Percentiles rank a stretch among this genome's conserved stretches.
Evolutionary conservation across 2,797 vertebrate genomes (phyloP).

Genomic region (Brotogeris chrysoptera): DNA sequence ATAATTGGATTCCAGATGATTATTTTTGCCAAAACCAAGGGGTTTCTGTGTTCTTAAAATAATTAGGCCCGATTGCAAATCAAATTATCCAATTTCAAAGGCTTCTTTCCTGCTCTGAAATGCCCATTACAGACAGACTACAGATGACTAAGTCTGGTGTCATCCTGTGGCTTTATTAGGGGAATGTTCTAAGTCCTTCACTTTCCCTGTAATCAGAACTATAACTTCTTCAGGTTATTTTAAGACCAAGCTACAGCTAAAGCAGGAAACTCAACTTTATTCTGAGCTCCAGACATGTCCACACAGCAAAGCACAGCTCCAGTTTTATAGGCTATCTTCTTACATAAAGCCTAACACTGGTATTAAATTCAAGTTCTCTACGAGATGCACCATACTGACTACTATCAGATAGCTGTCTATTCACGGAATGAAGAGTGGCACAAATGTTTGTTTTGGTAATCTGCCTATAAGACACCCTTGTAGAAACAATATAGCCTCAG

Average conservation of each 20-base stretch:
- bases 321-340: constrained; percentile 83
- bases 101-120: constrained; percentile 72
- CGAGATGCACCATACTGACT: constrained; percentile 34
- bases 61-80: constrained; percentile 76
- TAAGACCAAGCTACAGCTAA: constrained; percentile 91
- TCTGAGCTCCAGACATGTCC: constrained; percentile 90
- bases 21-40: constrained; percentile 74
- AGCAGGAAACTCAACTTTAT: constrained; percentile 95
- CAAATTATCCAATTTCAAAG: constrained; percentile 77
- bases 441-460: constrained; percentile 65
- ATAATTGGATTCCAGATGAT: constrained; percentile 72
- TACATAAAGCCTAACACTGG: constrained; percentile 79
- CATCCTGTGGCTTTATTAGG: constrained; percentile 79
- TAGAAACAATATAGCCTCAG: constrained; percentile 45
- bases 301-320: constrained; percentile 85
- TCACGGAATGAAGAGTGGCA: constrained; percentile 45
- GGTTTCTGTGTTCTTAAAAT: constrained; percentile 76
- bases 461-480: constrained; percentile 49
- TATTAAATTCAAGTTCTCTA: constrained; percentile 52
- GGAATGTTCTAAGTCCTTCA: constrained; percentile 79
- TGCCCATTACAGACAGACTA: constrained; percentile 65
- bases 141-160: constrained; percentile 76
- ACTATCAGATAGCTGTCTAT: constrained; percentile 68
- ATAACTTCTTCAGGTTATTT: constrained; percentile 95
- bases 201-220: constrained; percentile 82